Evolutionary conservation across 92 coral and sea anemone genomes (phyloP), one percentile per base, ranked within the genome.

Genomic region (Actinostola sp.): DNA sequence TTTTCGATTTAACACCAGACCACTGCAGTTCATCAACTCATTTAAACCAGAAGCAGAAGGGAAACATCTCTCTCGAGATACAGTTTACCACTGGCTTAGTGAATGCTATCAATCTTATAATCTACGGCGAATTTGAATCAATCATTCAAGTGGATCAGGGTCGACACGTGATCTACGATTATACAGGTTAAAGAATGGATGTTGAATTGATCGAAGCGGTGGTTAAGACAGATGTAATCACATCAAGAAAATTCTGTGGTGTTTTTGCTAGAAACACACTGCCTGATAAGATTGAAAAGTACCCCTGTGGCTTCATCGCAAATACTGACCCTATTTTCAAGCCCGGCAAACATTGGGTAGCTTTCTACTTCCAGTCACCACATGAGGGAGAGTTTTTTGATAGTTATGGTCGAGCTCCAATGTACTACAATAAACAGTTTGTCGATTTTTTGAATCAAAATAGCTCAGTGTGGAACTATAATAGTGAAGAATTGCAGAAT

Each of bases 361-460:
- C 89, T 12, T 33, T 83, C 36, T 70, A 68, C 55, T 78, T 77
- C 24, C 70, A 82, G 21, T 36, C 28, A 27, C 75, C 73, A 56
- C 67, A 63, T 28, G 51, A 72, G 61, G 87, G 80, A 8, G 84
- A 81, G 49, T 86, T 86, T 72, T 75, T 62, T 67, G 88, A 82
- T 34, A 66, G 72, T 30, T 84, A 84, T 38, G 89, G 73, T 28
- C 67, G 64, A 61, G 11, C 50, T 15, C 85, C 89, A 0, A 63
- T 68, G 32, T 30, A 41, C 8, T 84, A 84, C 54, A 21, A 43
- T 27, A 65, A 56, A 54, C 53, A 48, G 17, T 81, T 76, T 68
- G 16, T 7, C 15, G 52, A 60, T 28, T 76, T 76, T 66, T 62
- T 76, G 56, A 49, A 67, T 35, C 21, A 36, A 10, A 72, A 84